Base-by-base conservation (phyloP, 1,140 invertebrate species). In the Chrysopa pallens region DNA sequence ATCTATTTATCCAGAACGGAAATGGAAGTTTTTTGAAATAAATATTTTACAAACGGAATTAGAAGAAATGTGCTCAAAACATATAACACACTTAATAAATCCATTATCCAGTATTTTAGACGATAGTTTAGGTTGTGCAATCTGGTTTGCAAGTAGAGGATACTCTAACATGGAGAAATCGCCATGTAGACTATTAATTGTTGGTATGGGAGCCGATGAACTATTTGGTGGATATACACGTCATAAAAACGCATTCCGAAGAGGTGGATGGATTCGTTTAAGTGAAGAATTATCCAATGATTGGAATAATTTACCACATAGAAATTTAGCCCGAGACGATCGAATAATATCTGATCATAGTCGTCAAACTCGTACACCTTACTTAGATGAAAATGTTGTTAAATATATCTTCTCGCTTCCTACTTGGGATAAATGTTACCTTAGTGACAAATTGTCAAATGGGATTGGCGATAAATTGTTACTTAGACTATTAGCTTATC, bases 191-290 rank as follows among this genome's bases (percentile, higher is more conserved):
- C 76, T 86, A n/a, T 60, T 93, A 40, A 60, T 96, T 38, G 63
- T 87, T 52, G 93, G 94, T 23, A 89, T 88, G 69, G 94, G 93
- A 11, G 92, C 93, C 13, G 95, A 98, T 74, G 95, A 98, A 69
- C 71, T 95, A 52, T 81, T 98, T 54, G 92, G 84, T 39, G 94
- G 94, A 2, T 98, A 98, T 55, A 80, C 76, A 38, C 73, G 90
- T 48, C 90, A 96, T 55, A 69, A 87, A 48, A 80, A 74, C 46
- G 73, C 72, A 36, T 80, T 78, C 42, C 75, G 72, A 50, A 66
- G 68, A 11, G 57, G 63, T 29, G 78, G 77, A 1, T 90, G 80
- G 78, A 8, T 48, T 38, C 74, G 68, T 9, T 57, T 94, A 33
- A 57, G 66, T 6, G 59, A 73, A 33, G 83, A 91, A 59, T 60